phyloP scores from a whole-genome alignment of 2,797 vertebrate genomes.

The Hephaestus fuliginosus region DNA sequence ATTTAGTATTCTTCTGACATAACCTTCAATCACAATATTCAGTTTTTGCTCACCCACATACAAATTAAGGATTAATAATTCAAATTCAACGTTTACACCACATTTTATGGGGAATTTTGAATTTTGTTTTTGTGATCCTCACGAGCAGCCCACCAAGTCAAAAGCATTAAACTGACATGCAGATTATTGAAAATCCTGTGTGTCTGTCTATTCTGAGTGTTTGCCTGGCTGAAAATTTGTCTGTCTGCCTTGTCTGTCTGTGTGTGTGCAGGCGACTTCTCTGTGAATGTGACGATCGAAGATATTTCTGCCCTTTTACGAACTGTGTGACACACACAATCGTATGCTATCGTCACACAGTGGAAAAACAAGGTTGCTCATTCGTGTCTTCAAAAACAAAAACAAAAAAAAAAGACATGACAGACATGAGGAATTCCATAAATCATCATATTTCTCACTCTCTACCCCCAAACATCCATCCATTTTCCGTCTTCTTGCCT shows the following conservation, averaged over 20 bases:
- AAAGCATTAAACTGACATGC: conserved; percentile 18
- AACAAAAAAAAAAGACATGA: conserved; percentile 6
- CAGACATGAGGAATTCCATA: conserved; percentile 41
- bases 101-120: background rate
- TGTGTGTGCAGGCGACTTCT: background rate
- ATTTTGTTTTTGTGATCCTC: conserved; percentile 4
- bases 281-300: background rate
- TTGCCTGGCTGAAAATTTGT: conserved; percentile 29
- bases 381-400: background rate
- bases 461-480: conserved; percentile 74
- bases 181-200: background rate
- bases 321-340: background rate
- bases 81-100: background rate
- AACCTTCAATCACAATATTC: background rate
- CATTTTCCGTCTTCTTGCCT: conserved; percentile 76
- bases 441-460: conserved; percentile 66
- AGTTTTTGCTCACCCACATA: background rate
- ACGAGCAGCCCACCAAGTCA: background rate
- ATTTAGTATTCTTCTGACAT: no score
- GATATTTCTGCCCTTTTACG: background rate
- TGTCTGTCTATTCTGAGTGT: conserved; percentile 36
- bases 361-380: background rate
- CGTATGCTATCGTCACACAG: background rate
- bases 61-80: background rate
- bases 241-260: background rate